Conservation (phyloP, 1,140 invertebrate genomes). For the silkworm (Bombyx mori) region DNA sequence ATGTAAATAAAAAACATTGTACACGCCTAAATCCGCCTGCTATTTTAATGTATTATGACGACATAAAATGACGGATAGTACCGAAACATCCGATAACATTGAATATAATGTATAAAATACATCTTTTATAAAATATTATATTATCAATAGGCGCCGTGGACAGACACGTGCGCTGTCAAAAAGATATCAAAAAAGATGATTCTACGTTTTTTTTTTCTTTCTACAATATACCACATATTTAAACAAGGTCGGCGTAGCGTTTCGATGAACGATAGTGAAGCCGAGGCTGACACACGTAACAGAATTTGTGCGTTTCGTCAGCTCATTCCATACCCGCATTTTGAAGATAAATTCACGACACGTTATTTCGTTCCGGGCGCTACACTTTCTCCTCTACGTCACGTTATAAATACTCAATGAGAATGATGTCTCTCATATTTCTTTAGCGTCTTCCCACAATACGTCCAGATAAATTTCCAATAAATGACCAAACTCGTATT, state of each 20-base stretch:
- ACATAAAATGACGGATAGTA: background rate
- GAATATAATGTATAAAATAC: constrained; percentile 21
- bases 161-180: constrained; percentile 6
- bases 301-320: background rate
- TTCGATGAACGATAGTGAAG: constrained; percentile 1
- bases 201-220: constrained; percentile 4
- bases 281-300: constrained; percentile 4
- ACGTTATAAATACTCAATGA: too few relatives aligned
- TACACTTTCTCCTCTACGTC: too few relatives aligned
- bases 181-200: constrained; percentile 16
- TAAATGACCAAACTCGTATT: too few relatives aligned
- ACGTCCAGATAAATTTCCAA: too few relatives aligned
- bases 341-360: too few relatives aligned
- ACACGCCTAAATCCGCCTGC: background rate
- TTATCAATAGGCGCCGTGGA: constrained; percentile 9
- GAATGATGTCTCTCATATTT: too few relatives aligned
- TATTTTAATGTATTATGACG: background rate
- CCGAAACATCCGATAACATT: constrained; percentile 6
- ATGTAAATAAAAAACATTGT: constrained; percentile 10
- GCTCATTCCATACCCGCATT: too few relatives aligned
- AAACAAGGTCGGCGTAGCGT: too few relatives aligned
- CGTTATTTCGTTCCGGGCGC: background rate
- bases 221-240: background rate
- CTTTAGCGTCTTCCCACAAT: too few relatives aligned
- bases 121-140: constrained; percentile 13